These are phyloP conservation scores for Thaleichthys pacificus DNA, from an alignment of 2,797 vertebrate species.

Conservation along the genomic window DNA sequence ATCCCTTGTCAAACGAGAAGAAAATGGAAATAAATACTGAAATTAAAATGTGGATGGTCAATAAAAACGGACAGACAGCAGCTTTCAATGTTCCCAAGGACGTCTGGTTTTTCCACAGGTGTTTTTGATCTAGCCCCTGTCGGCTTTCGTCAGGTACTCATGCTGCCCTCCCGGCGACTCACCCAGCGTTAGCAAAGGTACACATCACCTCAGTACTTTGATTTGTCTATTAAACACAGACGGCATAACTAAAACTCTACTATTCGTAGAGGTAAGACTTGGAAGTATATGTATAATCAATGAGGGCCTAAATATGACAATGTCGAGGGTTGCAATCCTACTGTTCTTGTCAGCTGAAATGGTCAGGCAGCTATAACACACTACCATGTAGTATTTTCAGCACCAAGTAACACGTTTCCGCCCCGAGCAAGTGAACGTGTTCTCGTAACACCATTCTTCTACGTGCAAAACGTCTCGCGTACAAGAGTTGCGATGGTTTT, in stretches of 20 bases:
- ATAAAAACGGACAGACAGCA: slow-evolving; percentile 50
- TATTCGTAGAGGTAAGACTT: slow-evolving; percentile 44
- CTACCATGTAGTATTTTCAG: slow-evolving; percentile 27
- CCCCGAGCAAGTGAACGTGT: slow-evolving; percentile 18
- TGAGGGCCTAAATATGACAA: slow-evolving; percentile 21
- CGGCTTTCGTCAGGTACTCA: slow-evolving; percentile 26
- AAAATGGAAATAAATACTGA: slow-evolving; percentile 58
- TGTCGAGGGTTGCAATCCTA: slow-evolving; percentile 9
- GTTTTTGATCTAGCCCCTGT: slow-evolving; percentile 21
- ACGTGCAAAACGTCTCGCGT: slow-evolving; percentile 34
- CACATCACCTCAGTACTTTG: slow-evolving; percentile 50
- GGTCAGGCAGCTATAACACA: slow-evolving; percentile 49
- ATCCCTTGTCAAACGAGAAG: not conserved
- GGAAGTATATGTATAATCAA: slow-evolving; percentile 59
- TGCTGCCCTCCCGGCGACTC: slow-evolving; percentile 27
- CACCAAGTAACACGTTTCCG: slow-evolving; percentile 24
- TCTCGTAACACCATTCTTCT: slow-evolving; percentile 26
- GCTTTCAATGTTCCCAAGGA: slow-evolving; percentile 37
- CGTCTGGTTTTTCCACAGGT: slow-evolving; percentile 35
- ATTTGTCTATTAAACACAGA: slow-evolving; percentile 43
- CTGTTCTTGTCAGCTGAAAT: slow-evolving; percentile 25
- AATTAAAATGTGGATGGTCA: slow-evolving; percentile 36
- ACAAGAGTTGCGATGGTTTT: slow-evolving; percentile 25
- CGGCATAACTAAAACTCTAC: slow-evolving; percentile 39
- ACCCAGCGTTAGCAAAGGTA: slow-evolving; percentile 26